Percentiles rank a stretch among this genome's conserved stretches.
Evolutionary conservation across 1,140 invertebrate genomes (phyloP).

Genomic region (Homalodisca vitripennis): DNA sequence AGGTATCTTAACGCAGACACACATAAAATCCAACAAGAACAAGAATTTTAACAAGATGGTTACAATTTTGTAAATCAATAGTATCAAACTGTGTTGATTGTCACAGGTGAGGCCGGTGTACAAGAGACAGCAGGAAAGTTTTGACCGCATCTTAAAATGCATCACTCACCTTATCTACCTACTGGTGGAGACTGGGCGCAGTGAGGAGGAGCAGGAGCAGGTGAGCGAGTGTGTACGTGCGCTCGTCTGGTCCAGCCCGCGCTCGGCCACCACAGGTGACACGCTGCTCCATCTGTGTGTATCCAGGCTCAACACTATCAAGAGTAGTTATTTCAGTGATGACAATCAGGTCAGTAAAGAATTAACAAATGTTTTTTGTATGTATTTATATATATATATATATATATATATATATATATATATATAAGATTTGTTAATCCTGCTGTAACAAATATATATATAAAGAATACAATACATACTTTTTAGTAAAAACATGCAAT

Average conservation of each 20-base stretch:
- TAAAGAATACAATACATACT: too few relatives aligned
- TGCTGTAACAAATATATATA: too few relatives aligned
- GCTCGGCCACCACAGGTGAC: slow-evolving; percentile 69
- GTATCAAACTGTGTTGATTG: slow-evolving; percentile 17
- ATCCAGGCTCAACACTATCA: slow-evolving; percentile 74
- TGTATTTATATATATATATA: too few relatives aligned
- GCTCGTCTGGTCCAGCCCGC: slow-evolving; percentile 63
- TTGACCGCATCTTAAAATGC: slow-evolving; percentile 76
- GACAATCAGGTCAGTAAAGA: slow-evolving; percentile 59
- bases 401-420: too few relatives aligned
- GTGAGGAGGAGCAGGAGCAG: slow-evolving; percentile 49
- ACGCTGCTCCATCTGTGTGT: slow-evolving; percentile 79
- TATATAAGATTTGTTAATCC: too few relatives aligned
- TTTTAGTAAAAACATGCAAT: too few relatives aligned
- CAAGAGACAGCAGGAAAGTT: slow-evolving; percentile 77
- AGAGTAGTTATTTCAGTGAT: slow-evolving; percentile 73
- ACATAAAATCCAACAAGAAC: too few relatives aligned
- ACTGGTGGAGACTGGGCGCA: slow-evolving; percentile 60
- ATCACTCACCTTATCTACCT: slow-evolving; percentile 80
- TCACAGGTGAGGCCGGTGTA: slow-evolving; percentile 63
- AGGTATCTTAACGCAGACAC: too few relatives aligned
- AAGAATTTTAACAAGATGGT: too few relatives aligned
- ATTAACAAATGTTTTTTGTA: too few relatives aligned
- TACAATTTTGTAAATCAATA: too few relatives aligned
- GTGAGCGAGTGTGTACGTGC: slow-evolving; percentile 51